These are phyloP conservation scores for Epizoanthus rinbou DNA, from an alignment of 92 coral and sea anemone genomes.

Conservation along the genomic window DNA sequence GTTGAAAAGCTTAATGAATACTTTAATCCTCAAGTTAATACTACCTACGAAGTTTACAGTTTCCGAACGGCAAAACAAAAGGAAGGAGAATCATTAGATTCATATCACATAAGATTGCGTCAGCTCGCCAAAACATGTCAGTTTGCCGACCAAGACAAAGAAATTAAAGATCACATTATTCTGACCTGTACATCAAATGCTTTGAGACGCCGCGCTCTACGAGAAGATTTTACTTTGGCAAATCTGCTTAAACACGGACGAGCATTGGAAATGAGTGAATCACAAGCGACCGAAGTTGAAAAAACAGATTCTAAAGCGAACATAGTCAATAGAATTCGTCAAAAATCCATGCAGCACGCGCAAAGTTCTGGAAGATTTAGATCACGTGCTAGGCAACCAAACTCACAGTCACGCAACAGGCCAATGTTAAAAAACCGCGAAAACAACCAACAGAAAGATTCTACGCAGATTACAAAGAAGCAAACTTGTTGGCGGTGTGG, in stretches of 20 bases:
- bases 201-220: constrained; percentile 45
- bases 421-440: constrained; percentile 40
- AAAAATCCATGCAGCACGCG: constrained; percentile 42
- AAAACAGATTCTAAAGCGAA: constrained; percentile 44
- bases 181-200: constrained; percentile 30
- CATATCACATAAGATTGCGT: constrained; percentile 59
- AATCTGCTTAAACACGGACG: constrained; percentile 43
- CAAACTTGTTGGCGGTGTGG: constrained; percentile 40
- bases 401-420: constrained; percentile 38
- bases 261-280: constrained; percentile 47
- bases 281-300: constrained; percentile 42
- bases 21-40: constrained; percentile 57
- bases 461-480: constrained; percentile 32
- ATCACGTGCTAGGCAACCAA: constrained; percentile 51
- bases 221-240: constrained; percentile 39
- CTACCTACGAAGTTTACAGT: constrained; percentile 67
- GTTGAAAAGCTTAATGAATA: constrained; percentile 62
- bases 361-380: constrained; percentile 30
- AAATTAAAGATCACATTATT: constrained; percentile 53
- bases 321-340: constrained; percentile 39
- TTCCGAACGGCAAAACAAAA: constrained; percentile 67
- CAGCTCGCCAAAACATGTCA: constrained; percentile 63
- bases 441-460: constrained; percentile 34
- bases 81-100: constrained; percentile 64
- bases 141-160: constrained; percentile 47